Base-by-base conservation (phyloP, 2,888 invertebrate species). In the Eremobia ochroleuca region DNA sequence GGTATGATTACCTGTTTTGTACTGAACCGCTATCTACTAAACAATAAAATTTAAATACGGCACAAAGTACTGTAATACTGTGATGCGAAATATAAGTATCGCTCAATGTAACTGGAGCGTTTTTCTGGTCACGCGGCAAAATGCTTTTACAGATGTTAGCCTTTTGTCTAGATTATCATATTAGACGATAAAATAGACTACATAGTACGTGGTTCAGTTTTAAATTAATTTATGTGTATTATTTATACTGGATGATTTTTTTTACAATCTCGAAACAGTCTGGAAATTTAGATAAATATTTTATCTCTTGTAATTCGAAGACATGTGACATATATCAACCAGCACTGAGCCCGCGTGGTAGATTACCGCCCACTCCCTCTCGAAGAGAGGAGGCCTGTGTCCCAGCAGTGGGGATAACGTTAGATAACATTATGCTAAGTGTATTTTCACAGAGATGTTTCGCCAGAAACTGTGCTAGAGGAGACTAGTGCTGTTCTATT, bases 41-140 rank as follows among this genome's bases (percentile, higher is more conserved):
- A 80, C 83, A 77, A 77, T 80, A 83, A 77, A 65, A 80, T 80
- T 83, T 80, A 77, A 80, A 80, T 80, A 77, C 79, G 3, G 34
- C 78, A 59, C 68, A 64, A 69, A 69, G 62, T 68, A 34, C 77
- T 52, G n/a, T 58, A 49, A 82, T 64, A 83, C 43, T 69, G 6
- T 4, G 18, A n/a, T 28, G 11, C 1, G 25, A 58, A 46, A 64
- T 15, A 28, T 4, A 4, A 3, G 4, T 43, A 37, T 61, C 43
- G 52, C 5, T 15, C 13, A 13, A 25, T 78, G 21, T 66, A 46
- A 21, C 6, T 37, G 18, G 13, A 31, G 11, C 21, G 21, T 73
- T 59, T n/a, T 21, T 15, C 6, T 55, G 5, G 21, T 43, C 28
- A 5, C 11, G 21, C 13, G n/a, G 15, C 6, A 21, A n/a, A 71